phyloP scores from a whole-genome alignment of 2,113 vertebrate species.

The Chaetodon auriga region DNA sequence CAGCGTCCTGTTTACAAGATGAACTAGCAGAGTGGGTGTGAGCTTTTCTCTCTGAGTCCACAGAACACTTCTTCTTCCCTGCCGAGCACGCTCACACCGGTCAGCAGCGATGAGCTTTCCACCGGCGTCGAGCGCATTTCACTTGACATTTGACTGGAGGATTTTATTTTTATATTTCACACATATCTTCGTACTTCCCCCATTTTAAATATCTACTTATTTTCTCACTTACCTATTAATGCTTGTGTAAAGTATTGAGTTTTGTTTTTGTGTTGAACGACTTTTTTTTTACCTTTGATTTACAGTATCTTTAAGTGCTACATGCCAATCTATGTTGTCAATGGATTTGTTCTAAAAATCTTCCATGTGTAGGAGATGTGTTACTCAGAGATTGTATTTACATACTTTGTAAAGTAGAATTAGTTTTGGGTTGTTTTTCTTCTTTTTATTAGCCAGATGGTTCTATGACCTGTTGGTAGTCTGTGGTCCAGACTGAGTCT shows the following conservation, averaged over 20 bases:
- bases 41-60: neutral
- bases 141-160: constrained; percentile 27
- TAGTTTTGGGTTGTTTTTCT: constrained; percentile 21
- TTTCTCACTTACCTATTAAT: constrained; percentile 14
- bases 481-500: neutral
- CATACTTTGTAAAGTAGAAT: constrained; percentile 45
- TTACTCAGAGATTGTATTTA: constrained; percentile 67
- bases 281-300: constrained; percentile 12
- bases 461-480: constrained; percentile 28
- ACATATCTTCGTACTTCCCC: constrained; percentile 21
- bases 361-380: constrained; percentile 45
- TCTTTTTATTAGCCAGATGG: constrained; percentile 27
- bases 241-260: constrained; percentile 6
- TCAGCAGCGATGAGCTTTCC: constrained; percentile 16
- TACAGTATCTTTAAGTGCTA: constrained; percentile 23
- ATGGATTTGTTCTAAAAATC: constrained; percentile 48
- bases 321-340: constrained; percentile 34
- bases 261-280: neutral
- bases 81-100: neutral
- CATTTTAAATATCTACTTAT: constrained; percentile 15
- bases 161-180: constrained; percentile 67
- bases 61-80: neutral
- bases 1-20: constrained; percentile 58
- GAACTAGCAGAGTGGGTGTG: constrained; percentile 7
- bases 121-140: constrained; percentile 9